These are phyloP conservation scores for Oryzias sinensis DNA, from an alignment of 2,797 vertebrate genomes.

Conservation along the genomic window DNA sequence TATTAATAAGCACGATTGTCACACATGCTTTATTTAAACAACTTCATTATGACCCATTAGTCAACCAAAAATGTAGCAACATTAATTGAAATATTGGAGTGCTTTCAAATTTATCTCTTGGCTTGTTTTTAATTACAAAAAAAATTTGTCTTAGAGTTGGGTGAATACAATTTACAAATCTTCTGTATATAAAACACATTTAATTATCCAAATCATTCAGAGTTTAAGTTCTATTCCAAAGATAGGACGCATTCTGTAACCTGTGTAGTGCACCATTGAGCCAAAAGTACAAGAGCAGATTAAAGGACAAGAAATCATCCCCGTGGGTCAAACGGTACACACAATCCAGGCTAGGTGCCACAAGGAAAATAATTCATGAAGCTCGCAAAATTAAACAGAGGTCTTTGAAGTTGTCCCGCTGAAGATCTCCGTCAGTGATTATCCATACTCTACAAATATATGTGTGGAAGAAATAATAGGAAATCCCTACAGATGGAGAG, in stretches of 20 bases:
- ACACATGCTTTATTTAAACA: too few relatives aligned
- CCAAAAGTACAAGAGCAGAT: conserved; percentile 13
- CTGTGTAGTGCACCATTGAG: conserved; percentile 7
- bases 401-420: not conserved
- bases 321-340: conserved; percentile 21
- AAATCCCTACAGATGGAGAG: not conserved
- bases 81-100: too few relatives aligned
- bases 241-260: too few relatives aligned
- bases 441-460: not conserved
- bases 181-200: too few relatives aligned
- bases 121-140: too few relatives aligned
- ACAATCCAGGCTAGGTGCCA: conserved; percentile 40
- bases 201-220: not conserved
- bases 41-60: too few relatives aligned
- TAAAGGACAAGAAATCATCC: conserved; percentile 14
- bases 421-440: not conserved
- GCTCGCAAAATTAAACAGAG: conserved; percentile 14
- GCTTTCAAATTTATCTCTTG: too few relatives aligned
- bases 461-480: conserved; percentile 17
- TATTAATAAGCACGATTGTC: too few relatives aligned
- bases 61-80: too few relatives aligned
- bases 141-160: too few relatives aligned
- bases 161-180: too few relatives aligned
- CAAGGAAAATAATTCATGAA: conserved; percentile 35
- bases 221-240: not conserved